Conservation (phyloP, 2,797 vertebrate genomes). For the Hybognathus amarus region DNA sequence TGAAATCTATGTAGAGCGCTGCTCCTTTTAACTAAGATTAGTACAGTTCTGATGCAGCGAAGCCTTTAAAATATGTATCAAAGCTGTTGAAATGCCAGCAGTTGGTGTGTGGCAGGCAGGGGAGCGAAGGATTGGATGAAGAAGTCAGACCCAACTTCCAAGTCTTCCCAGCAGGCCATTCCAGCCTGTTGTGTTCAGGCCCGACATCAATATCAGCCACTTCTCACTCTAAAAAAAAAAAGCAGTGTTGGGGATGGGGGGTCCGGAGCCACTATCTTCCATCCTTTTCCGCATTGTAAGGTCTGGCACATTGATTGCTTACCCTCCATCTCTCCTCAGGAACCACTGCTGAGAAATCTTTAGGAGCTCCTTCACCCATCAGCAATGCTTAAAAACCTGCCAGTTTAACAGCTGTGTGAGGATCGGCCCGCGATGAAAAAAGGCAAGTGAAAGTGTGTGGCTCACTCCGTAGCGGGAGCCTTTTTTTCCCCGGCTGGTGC, state of each 20-base stretch:
- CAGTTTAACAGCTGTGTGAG: slow-evolving; percentile 80
- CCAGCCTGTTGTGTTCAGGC: slow-evolving; percentile 72
- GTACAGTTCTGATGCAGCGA: slow-evolving; percentile 73
- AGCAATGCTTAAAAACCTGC: slow-evolving; percentile 74
- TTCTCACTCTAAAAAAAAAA: slow-evolving; percentile 61
- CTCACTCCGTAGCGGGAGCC: slow-evolving; percentile 76
- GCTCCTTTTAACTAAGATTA: slow-evolving; percentile 81
- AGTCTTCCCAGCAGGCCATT: slow-evolving; percentile 75
- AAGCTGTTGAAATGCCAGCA: slow-evolving; percentile 80
- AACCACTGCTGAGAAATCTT: slow-evolving; percentile 80
- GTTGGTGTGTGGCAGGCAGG: slow-evolving; percentile 75
- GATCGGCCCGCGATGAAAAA: slow-evolving; percentile 70
- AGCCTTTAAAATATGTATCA: slow-evolving; percentile 82
- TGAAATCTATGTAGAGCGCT: slow-evolving; percentile 66
- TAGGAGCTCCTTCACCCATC: slow-evolving; percentile 76
- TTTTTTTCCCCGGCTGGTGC: slow-evolving; percentile 75
- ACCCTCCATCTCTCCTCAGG: slow-evolving; percentile 71
- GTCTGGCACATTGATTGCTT: slow-evolving; percentile 71
- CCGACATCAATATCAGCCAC: slow-evolving; percentile 65
- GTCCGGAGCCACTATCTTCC: slow-evolving; percentile 64
- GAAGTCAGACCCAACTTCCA: slow-evolving; percentile 78
- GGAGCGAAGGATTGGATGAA: slow-evolving; percentile 73
- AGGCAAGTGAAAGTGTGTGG: slow-evolving; percentile 48
- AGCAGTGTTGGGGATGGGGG: slow-evolving; percentile 54
- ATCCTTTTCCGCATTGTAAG: slow-evolving; percentile 69